Percentiles rank a stretch among this genome's conserved stretches.
These are phyloP conservation scores for Trematomus bernacchii DNA, from an alignment of 2,797 vertebrate genomes.

Conservation along the genomic window DNA sequence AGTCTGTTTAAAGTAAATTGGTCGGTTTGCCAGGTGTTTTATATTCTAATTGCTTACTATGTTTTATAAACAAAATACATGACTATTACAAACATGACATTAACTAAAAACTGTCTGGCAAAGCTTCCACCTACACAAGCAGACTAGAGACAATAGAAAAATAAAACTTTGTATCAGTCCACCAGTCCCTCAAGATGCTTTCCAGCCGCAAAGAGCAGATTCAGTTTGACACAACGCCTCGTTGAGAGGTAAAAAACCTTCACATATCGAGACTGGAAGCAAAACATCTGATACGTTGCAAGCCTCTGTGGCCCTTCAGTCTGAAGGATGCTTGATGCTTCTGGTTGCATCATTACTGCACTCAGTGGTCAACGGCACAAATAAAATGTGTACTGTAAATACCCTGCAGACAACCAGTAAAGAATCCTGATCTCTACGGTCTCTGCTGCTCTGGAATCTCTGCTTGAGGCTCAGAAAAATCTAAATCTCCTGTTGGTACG, in stretches of 20 bases:
- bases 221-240: neutral
- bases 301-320: neutral
- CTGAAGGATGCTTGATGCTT: neutral
- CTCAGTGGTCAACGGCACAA: neutral
- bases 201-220: neutral
- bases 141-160: neutral
- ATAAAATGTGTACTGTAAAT: neutral
- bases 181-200: neutral
- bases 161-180: neutral
- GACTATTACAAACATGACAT: neutral
- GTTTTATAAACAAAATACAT: neutral
- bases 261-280: neutral
- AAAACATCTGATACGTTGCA: conserved; percentile 7
- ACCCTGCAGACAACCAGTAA: neutral
- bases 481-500: neutral
- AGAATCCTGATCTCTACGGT: neutral
- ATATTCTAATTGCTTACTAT: neutral
- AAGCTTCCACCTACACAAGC: neutral
- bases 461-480: neutral
- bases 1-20: neutral
- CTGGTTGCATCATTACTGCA: neutral
- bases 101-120: neutral
- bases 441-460: neutral
- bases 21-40: neutral
- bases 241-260: neutral